Base-by-base conservation (phyloP, 2,888 invertebrate species). In the Rutpela maculata region DNA sequence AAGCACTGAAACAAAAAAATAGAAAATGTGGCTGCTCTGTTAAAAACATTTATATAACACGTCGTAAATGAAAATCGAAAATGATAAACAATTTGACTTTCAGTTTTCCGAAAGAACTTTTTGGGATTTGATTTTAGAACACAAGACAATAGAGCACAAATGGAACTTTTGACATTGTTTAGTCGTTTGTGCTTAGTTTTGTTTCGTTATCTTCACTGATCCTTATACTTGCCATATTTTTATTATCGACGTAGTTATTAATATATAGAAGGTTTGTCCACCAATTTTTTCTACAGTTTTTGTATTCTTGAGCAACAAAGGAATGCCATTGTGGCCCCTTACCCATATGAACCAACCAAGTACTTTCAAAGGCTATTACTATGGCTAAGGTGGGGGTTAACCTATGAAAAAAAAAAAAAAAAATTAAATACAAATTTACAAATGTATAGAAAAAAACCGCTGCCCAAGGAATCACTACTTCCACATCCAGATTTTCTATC, bases 211-310 rank as follows among this genome's bases (percentile, higher is more conserved):
- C 31, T 35, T 35, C 4, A 35, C 31, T 1, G 22, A 35, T 26
- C 6, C 6, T 26, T 26, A 67, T 73, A 75, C 50, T 78, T 80
- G 85, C 87, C 85, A 87, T 87, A 63, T 86, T 59, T 72, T 84
- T 65, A 22, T 78, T 75, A 68, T 86, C 72, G 18, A 84, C 78
- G 71, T 84, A 85, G 80, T 87, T 88, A 55, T 88, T 87, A n/a
- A 88, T 79, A 26, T 84, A 87, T 18, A 88, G 74, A 15, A 88
- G 77, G 78, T 87, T 87, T 0, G 83, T 82, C 86, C 85, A 87
- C 84, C 87, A 85, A 78, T 86, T 87, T 62, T 84, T 79, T 57
- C 87, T 76, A 63, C 88, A 88, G 56, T 84, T 84, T 68, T 75
- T 77, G 65, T 83, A 82, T 70, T 88, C 88, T 12, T 78, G 57